Evolutionary conservation across 2,888 invertebrate species (phyloP).

Genomic region (Agonopterix alstromeriana): DNA sequence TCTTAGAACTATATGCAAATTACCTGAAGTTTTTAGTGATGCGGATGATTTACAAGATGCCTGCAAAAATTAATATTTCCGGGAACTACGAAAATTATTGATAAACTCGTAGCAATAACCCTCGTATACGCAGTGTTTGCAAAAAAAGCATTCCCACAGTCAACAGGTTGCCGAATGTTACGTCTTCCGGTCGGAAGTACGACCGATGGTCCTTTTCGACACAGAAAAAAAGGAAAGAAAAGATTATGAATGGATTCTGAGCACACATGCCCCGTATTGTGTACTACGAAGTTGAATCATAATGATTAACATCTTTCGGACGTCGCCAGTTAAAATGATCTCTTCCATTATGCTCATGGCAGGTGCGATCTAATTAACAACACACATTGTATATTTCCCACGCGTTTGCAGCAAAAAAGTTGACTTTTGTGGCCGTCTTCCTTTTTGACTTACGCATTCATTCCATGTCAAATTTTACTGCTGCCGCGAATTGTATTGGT

Average conservation of each 20-base stretch:
- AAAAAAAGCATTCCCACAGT: conserved; percentile 66
- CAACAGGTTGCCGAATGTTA: conserved; percentile 68
- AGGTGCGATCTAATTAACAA: conserved; percentile 45
- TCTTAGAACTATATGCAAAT: too few species aligned
- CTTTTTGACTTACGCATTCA: conserved; percentile 30
- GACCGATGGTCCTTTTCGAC: conserved; percentile 56
- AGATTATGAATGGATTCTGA: conserved; percentile 46
- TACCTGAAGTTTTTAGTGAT: too few species aligned
- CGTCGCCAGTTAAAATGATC: conserved; percentile 39
- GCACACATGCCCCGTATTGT: conserved; percentile 52
- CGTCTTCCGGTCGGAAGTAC: conserved; percentile 72
- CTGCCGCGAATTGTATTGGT: conserved; percentile 22
- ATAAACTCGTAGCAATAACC: conserved; percentile 20
- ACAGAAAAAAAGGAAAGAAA: conserved; percentile 30
- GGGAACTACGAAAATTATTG: too few species aligned
- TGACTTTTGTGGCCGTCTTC: conserved; percentile 30
- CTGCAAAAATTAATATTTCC: too few species aligned
- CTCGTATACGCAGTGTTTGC: conserved; percentile 29
- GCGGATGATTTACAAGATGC: too few species aligned
- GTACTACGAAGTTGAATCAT: conserved; percentile 21
- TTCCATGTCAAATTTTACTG: conserved; percentile 23
- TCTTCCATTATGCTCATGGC: conserved; percentile 33
- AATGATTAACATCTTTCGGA: conserved; percentile 57
- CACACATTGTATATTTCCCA: conserved; percentile 59
- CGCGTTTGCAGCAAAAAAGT: conserved; percentile 23